Base-by-base conservation (phyloP, 2,888 invertebrate species). In the Callyntrura guangdongensis region DNA sequence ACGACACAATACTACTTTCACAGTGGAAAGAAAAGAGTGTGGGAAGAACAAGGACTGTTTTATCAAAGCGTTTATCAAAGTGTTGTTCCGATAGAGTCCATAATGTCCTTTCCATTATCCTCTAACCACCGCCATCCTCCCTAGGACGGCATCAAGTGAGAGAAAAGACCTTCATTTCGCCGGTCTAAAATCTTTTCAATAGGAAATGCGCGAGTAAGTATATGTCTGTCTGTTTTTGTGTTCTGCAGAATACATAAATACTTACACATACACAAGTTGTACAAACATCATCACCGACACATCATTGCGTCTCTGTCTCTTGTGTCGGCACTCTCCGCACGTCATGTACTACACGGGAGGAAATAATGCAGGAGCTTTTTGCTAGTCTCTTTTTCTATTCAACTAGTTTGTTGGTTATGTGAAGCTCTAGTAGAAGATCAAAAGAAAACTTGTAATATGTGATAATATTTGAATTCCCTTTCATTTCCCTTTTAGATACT, bases 401-500 rank as follows among this genome's bases (percentile, higher is more conserved):
- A 17, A 72, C 45, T 72, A 72, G 45, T 45, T 45, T 72, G 36
- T 72, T 17, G 22, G 27, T 53, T 79, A 56, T 56, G 56, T 27
- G n/a, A 27, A 79, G 56, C 56, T 82, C 36, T 36, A 36, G 36
- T 36, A 61, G 20, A 82, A 82, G 61, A 82, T 82, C 82, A 82
- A 82, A 82, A 59, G 82, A 82, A 64, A 82, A 22, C 27, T 59
- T 45, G 82, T 61, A 45, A 53, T 45, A 72, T 82, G 82, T 82
- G 61, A 82, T 56, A 82, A 82, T 82, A 82, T 82, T 82, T 59
- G 61, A 82, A 82, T 82, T 82, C 82, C 25, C 82, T 56, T 82
- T 64, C 45, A 59, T 27, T 64, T 17, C 45, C 82, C 64, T 72
- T 72, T 61, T 59, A 20, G 56, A 82, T 61, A 82, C 61, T 82